Conservation (phyloP, 2,888 invertebrate genomes). For the Epirrhoe tristata region DNA sequence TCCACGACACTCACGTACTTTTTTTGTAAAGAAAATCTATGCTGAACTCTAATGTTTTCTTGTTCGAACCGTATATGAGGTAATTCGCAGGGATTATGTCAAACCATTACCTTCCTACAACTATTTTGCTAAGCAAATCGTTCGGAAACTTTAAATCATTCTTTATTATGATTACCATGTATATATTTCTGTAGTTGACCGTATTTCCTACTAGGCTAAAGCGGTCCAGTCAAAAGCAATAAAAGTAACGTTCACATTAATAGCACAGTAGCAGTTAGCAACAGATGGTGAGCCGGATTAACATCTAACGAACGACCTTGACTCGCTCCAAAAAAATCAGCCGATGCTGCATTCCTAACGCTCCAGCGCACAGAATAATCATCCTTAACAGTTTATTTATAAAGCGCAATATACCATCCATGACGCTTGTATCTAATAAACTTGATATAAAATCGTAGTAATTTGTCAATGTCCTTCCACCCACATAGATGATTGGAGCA, state of each 20-base stretch:
- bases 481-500: neutral
- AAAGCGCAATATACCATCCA: conserved; percentile 18
- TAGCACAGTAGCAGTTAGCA: conserved; percentile 54
- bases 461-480: neutral
- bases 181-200: neutral
- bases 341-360: conserved; percentile 41
- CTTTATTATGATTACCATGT: too few relatives aligned
- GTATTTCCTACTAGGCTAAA: neutral
- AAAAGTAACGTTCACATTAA: conserved; percentile 50
- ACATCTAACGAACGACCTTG: conserved; percentile 59
- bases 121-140: too few relatives aligned
- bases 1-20: too few relatives aligned
- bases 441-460: neutral
- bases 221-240: conserved; percentile 37
- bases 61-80: too few relatives aligned
- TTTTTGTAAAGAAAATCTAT: too few relatives aligned
- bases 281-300: conserved; percentile 42
- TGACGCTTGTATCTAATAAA: neutral
- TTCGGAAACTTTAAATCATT: too few relatives aligned
- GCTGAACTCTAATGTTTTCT: too few relatives aligned
- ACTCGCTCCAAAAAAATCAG: conserved; percentile 54
- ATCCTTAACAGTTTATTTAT: neutral
- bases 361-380: conserved; percentile 18
- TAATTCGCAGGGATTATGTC: too few relatives aligned
- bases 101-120: too few relatives aligned